Conservation (phyloP, 2,113 vertebrate genomes). For the Willisornis vidua region DNA sequence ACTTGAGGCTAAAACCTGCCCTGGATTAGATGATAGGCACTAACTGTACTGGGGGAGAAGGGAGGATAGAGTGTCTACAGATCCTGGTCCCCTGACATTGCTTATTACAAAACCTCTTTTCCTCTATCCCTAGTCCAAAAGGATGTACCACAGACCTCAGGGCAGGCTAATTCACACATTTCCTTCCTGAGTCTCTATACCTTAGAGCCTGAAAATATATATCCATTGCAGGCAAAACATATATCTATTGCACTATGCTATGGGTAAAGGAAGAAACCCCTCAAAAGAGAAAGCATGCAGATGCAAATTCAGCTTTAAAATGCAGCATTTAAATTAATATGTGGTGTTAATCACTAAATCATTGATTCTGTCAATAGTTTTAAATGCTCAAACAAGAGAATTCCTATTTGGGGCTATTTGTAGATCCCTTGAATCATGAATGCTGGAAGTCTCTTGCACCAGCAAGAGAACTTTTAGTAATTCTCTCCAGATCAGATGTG, state of each 20-base stretch:
- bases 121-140: neutral
- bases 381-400: neutral
- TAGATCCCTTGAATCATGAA: neutral
- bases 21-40: neutral
- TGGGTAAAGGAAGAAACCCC: neutral
- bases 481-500: neutral
- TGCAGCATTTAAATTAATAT: neutral
- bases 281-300: neutral
- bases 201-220: neutral
- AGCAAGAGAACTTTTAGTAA: neutral
- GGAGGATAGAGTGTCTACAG: neutral
- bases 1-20: neutral
- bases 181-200: neutral
- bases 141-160: neutral
- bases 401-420: neutral
- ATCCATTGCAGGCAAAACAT: neutral
- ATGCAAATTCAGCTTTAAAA: neutral
- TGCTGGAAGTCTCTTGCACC: neutral
- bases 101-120: neutral
- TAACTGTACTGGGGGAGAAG: neutral
- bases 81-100: neutral
- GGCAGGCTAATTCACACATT: neutral
- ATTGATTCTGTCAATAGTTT: neutral
- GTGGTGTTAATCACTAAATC: neutral
- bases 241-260: neutral